Conservation (phyloP, 2,113 vertebrate species). For the Gambusia holbrooki region DNA sequence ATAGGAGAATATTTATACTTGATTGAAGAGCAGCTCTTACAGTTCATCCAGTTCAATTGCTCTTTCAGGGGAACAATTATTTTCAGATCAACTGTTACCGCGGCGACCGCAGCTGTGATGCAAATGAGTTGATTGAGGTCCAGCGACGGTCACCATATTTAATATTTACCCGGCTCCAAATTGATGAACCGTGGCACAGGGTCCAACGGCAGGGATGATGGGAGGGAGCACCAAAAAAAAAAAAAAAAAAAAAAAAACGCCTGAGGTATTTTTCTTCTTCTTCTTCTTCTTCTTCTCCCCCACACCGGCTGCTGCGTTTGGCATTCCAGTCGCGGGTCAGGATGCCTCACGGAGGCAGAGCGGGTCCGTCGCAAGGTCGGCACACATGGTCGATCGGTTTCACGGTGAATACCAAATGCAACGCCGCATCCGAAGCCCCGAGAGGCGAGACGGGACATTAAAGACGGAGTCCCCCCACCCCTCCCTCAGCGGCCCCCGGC, state of each 20-base stretch:
- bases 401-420: constrained; percentile 69
- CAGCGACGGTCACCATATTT: constrained; percentile 23
- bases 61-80: constrained; percentile 61
- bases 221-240: not conserved
- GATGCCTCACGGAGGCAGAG: constrained; percentile 47
- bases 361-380: constrained; percentile 58
- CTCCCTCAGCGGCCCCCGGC: no score
- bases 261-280: no score
- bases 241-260: not conserved
- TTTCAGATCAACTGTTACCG: constrained; percentile 47
- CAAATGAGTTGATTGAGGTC: constrained; percentile 53
- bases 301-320: constrained; percentile 32
- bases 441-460: constrained; percentile 68
- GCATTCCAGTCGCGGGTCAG: constrained; percentile 57
- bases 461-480: constrained; percentile 47
- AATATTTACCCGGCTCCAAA: constrained; percentile 27
- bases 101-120: constrained; percentile 21
- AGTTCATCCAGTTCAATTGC: constrained; percentile 41
- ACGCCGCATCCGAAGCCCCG: constrained; percentile 33
- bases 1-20: constrained; percentile 52
- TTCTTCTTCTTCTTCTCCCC: constrained; percentile 23
- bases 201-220: constrained; percentile 12
- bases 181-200: constrained; percentile 21
- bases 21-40: constrained; percentile 46
- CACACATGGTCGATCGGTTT: constrained; percentile 60